phyloP scores from a whole-genome alignment of 2,797 vertebrate genomes.

The Synanceia verrucosa region DNA sequence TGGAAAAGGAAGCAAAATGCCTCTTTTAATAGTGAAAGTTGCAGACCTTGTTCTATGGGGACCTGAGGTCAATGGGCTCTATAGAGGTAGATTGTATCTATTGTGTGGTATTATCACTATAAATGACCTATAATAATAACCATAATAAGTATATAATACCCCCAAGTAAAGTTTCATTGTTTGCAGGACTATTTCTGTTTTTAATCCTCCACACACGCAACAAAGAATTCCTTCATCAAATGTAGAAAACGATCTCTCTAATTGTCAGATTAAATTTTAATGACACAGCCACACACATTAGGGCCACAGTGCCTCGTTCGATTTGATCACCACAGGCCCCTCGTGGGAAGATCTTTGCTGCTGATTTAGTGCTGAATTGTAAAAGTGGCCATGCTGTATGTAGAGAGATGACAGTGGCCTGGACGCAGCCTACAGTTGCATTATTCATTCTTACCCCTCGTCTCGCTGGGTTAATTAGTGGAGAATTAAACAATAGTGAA shows the following conservation, averaged over 20 bases:
- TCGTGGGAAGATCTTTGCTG: conserved; percentile 26
- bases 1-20: background rate
- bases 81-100: background rate
- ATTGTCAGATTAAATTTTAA: conserved; percentile 18
- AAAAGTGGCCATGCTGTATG: conserved; percentile 22
- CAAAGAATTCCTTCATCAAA: background rate
- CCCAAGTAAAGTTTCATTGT: conserved; percentile 1
- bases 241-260: background rate
- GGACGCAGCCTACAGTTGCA: conserved; percentile 24
- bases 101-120: background rate
- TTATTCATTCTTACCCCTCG: conserved; percentile 44
- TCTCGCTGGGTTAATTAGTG: conserved; percentile 53
- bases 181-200: conserved; percentile 1
- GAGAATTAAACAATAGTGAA: conserved; percentile 52
- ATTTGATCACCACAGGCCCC: conserved; percentile 10
- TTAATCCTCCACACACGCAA: background rate
- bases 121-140: conserved; percentile 10
- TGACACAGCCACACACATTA: conserved; percentile 18
- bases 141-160: background rate
- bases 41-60: background rate
- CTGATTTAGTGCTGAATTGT: conserved; percentile 38
- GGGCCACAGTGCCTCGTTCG: background rate
- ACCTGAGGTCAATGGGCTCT: background rate
- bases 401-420: conserved; percentile 33
- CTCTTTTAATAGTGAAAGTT: background rate